Conservation (phyloP, 53 echinoderm and acorn worm species). For the Crossaster papposus region DNA sequence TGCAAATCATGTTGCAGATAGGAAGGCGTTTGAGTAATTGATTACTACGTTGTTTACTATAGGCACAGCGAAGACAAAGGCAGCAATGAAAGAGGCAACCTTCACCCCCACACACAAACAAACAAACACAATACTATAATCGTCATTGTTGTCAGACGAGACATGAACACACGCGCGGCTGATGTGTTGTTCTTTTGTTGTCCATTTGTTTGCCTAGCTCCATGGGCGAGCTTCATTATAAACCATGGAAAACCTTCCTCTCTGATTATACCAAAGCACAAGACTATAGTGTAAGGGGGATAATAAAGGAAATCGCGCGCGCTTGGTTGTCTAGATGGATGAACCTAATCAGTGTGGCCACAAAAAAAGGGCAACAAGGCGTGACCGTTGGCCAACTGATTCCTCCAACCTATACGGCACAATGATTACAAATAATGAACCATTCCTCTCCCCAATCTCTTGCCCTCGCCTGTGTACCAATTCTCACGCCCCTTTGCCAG, state of each 20-base stretch:
- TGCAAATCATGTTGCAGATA: not conserved
- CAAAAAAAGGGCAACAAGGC: slow-evolving; percentile 3
- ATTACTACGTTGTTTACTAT: slow-evolving; percentile 4
- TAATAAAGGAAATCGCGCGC: no score
- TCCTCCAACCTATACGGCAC: not conserved
- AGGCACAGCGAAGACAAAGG: not conserved
- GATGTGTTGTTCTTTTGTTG: not conserved
- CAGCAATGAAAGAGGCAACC: not conserved
- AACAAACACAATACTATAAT: no score
- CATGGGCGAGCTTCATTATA: not conserved
- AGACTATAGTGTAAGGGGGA: not conserved
- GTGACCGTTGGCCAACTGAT: slow-evolving; percentile 33
- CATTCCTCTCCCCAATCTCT: not conserved
- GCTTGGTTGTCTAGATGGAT: not conserved
- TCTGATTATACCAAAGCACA: not conserved
- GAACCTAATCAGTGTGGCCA: not conserved
- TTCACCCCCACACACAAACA: no score
- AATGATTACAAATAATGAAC: slow-evolving; percentile 38
- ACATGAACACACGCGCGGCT: not conserved
- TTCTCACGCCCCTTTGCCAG: slow-evolving; percentile 36
- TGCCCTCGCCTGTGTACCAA: not conserved
- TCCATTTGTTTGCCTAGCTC: not conserved
- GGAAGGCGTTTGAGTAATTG: not conserved
- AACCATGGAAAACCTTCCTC: no score
- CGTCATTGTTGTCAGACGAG: not conserved